A percentile compares a stretch with the other conserved stretches of the same genome.
These are phyloP conservation scores for Gymnobelideus leadbeateri DNA, from an alignment of 2,113 vertebrate genomes.

Conservation along the genomic window DNA sequence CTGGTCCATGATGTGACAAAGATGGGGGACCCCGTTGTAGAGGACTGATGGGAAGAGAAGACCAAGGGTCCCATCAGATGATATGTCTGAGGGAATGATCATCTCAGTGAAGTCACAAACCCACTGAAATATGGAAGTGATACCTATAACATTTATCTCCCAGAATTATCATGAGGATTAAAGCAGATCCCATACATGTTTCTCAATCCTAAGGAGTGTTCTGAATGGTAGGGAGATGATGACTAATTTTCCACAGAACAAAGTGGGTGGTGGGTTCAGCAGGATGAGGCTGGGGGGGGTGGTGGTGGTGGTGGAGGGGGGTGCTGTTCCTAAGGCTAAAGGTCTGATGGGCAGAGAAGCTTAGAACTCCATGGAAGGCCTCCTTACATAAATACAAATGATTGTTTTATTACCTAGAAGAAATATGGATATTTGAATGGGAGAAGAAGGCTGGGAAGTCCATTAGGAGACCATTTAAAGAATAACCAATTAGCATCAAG, in stretches of 20 bases:
- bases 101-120: neutral
- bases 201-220: neutral
- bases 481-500: neutral
- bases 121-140: neutral
- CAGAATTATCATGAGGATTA: neutral
- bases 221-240: neutral
- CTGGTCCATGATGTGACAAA: neutral
- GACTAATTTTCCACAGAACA: neutral
- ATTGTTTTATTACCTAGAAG: neutral
- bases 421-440: neutral
- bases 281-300: no score
- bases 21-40: neutral
- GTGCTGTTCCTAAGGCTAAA: neutral
- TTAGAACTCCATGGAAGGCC: neutral
- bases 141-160: neutral
- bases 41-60: neutral
- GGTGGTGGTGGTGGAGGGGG: no score
- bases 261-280: neutral
- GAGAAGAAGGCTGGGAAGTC: neutral
- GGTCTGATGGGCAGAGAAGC: neutral
- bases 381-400: neutral
- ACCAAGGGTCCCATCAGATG: neutral
- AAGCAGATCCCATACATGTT: neutral
- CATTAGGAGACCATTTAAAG: neutral
- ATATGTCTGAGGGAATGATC: neutral